Evolutionary conservation across 1,140 invertebrate species (phyloP), one percentile per base, ranked within the genome.

Genomic region (Musca vetustissima): DNA sequence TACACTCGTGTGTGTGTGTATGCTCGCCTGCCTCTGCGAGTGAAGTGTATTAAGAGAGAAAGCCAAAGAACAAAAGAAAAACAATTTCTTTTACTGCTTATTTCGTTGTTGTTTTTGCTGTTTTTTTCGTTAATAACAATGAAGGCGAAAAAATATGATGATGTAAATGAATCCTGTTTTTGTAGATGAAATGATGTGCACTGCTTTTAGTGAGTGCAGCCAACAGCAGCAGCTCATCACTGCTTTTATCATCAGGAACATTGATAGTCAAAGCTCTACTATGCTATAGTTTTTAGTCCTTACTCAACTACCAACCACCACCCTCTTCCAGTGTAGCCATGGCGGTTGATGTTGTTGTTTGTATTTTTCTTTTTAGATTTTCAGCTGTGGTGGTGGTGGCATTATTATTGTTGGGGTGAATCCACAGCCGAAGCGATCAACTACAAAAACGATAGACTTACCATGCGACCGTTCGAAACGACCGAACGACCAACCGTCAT

Each of bases 131-230:
- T 43, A 43, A 43, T 43, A 43, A 43, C 36, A 32, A 59, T n/a
- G 28, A 59, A 32, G 32, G 19, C 1, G 36, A 36, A 22, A 61
- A 61, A 61, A 43, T n/a, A n/a, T n/a, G 55, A 59, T 43, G n/a
- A 59, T 28, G 32, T 14, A 43, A 61, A 61, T 43, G 28, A 36
- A 61, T 61, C 57, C 57, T 61, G 57, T 43, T 57, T 57, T 57
- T n/a, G n/a, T 17, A 25, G 36, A 43, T 43, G 36, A 43, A 11
- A 43, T 43, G 53, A 57, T 57, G 53, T 57, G 53, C 53, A 57
- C 53, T 15, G 25, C 53, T 57, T 43, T 43, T 24, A 28, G 25
- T 57, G 21, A 55, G n/a, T 59, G 55, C 24, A 28, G 4, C 24
- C 3, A 43, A 17, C 24, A 24, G n/a, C n/a, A n/a, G n/a, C n/a